phyloP scores from a whole-genome alignment of 1,140 invertebrate genomes.

The Charaxes varanes region DNA sequence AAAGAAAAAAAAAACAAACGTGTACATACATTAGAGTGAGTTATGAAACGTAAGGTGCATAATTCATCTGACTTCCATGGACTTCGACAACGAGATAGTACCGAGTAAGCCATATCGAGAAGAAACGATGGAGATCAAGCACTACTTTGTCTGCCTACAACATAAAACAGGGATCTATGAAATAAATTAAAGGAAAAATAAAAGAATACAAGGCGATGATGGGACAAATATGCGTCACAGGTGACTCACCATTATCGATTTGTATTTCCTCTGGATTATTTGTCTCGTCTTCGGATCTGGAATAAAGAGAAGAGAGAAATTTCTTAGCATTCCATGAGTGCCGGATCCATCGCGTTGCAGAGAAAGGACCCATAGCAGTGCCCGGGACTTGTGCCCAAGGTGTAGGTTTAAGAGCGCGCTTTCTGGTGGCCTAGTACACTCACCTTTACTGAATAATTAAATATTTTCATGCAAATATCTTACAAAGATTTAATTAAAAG shows the following conservation, averaged over 20 bases:
- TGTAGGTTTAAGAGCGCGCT: no score
- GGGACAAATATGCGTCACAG: background rate
- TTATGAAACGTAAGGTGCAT: constrained; percentile 58
- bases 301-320: no score
- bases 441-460: no score
- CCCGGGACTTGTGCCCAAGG: no score
- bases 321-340: no score
- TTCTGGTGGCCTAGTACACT: no score
- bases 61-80: constrained; percentile 48
- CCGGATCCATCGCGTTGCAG: no score
- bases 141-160: constrained; percentile 72
- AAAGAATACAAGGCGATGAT: constrained; percentile 20
- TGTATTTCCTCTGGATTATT: constrained; percentile 96
- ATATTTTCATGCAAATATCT: no score
- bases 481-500: no score
- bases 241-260: constrained; percentile 96
- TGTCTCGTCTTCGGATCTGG: constrained; percentile 98
- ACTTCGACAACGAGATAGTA: constrained; percentile 54
- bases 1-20: constrained; percentile 43
- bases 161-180: constrained; percentile 46
- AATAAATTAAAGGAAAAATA: constrained; percentile 33
- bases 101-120: constrained; percentile 69
- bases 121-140: constrained; percentile 69
- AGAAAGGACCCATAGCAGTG: no score
- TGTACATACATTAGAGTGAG: constrained; percentile 58